Conservation (phyloP, 2,888 invertebrate species). For the Orchesella flavescens region DNA sequence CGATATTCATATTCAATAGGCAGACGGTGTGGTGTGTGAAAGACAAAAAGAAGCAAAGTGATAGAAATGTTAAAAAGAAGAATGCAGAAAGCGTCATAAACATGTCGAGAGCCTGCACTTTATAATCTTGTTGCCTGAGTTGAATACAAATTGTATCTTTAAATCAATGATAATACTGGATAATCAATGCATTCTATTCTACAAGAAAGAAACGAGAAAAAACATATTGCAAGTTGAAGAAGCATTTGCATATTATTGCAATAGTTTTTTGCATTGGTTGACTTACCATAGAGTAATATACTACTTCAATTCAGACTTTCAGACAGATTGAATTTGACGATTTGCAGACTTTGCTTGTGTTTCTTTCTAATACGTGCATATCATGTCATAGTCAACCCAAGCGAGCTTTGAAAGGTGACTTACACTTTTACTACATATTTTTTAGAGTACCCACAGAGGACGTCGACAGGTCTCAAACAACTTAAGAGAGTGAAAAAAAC, state of each 20-base stretch:
- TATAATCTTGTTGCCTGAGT: conserved; percentile 9
- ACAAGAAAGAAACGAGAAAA: background rate
- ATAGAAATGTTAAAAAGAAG: background rate
- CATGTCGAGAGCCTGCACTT: conserved; percentile 17
- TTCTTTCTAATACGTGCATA: too few relatives aligned
- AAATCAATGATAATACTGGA: conserved; percentile 40
- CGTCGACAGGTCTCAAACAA: too few relatives aligned
- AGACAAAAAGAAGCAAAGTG: background rate
- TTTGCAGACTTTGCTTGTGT: too few relatives aligned
- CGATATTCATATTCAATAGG: background rate
- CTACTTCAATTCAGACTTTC: too few relatives aligned
- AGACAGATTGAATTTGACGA: too few relatives aligned
- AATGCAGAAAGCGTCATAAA: conserved; percentile 21
- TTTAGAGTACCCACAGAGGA: too few relatives aligned
- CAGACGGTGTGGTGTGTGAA: background rate
- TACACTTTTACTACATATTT: too few relatives aligned
- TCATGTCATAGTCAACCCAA: too few relatives aligned
- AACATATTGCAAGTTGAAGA: background rate
- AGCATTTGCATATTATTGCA: conserved; percentile 4
- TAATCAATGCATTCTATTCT: conserved; percentile 19
- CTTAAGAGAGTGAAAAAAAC: too few relatives aligned
- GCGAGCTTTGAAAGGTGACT: too few relatives aligned
- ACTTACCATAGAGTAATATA: too few relatives aligned
- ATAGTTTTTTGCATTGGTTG: background rate
- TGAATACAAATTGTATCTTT: conserved; percentile 23